Base-by-base conservation (phyloP, 2,888 invertebrate species). In the Hemithea aestivaria region DNA sequence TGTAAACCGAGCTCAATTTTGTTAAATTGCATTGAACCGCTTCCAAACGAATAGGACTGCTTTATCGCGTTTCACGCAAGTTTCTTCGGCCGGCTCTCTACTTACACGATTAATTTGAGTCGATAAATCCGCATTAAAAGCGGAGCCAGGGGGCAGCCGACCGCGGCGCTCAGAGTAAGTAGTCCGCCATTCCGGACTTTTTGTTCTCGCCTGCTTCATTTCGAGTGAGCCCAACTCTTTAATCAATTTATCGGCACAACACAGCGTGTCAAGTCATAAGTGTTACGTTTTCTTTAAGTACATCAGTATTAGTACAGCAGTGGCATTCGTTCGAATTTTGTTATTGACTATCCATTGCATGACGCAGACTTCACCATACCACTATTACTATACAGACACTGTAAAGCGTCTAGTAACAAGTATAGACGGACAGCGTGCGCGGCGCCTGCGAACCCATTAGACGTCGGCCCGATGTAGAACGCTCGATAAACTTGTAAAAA, bases 401-500 rank as follows among this genome's bases (percentile, higher is more conserved):
- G 16, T 16, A 2, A n/a, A n/a, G n/a, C 5, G 16, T 16, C 3
- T 16, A 16, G 2, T 16, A 16, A 50, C 74, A 68, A 82, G 81
- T 80, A 80, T 16, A 77, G 81, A 68, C 81, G 68, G 81, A 76
- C 84, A 81, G 79, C 80, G 79, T 60, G 72, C 72, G 69, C 77
- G 83, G 83, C 83, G 84, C 84, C 85, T 79, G 66, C 65, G 63
- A 73, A 73, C 71, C 83, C 83, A 84, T 84, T 84, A 84, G 70
- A 72, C 72, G 83, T 80, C 84, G 79, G 73, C 72, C 71, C 76
- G 77, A 80, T 82, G 77, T 81, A 61, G 81, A 83, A 82, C 85
- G 87, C 85, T 85, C 85, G 83, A 85, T 85, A 85, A 85, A 85
- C 85, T 85, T 84, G 78, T 84, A 83, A 84, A 85, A 85, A 83